A percentile compares a stretch with the other conserved stretches of the same genome.
These are phyloP conservation scores for Brachymystax lenok DNA, from an alignment of 2,797 vertebrate species.

Conservation along the genomic window DNA sequence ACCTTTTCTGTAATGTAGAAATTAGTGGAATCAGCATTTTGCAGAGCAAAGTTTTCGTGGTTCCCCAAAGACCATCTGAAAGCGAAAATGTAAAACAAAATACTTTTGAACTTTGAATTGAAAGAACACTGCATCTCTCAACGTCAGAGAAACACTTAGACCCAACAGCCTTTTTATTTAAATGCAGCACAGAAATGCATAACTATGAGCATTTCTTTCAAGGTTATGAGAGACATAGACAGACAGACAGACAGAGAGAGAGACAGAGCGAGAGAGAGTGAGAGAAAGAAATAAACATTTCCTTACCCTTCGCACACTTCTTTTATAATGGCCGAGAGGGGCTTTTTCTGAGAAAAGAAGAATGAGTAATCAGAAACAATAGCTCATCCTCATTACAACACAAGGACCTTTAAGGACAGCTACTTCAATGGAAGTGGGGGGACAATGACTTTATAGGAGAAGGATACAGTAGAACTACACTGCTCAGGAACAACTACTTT, in stretches of 20 bases:
- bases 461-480: background rate
- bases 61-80: conserved; percentile 91
- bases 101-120: background rate
- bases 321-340: conserved; percentile 95
- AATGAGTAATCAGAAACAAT: conserved; percentile 48
- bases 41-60: conserved; percentile 91
- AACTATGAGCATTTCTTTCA: background rate
- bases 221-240: background rate
- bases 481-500: background rate
- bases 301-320: conserved; percentile 99
- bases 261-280: background rate
- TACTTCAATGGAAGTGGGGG: background rate
- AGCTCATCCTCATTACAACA: conserved; percentile 42
- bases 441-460: background rate
- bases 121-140: background rate
- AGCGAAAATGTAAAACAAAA: conserved; percentile 35
- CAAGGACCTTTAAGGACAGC: conserved; percentile 45
- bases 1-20: conserved; percentile 99
- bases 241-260: background rate
- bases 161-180: background rate
- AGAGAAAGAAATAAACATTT: background rate
- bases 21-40: conserved; percentile 92
- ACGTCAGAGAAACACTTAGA: background rate
- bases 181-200: background rate
- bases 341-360: conserved; percentile 88